These are phyloP conservation scores for Aplodontia rufa DNA, from an alignment of 2,113 vertebrate species.

Conservation along the genomic window DNA sequence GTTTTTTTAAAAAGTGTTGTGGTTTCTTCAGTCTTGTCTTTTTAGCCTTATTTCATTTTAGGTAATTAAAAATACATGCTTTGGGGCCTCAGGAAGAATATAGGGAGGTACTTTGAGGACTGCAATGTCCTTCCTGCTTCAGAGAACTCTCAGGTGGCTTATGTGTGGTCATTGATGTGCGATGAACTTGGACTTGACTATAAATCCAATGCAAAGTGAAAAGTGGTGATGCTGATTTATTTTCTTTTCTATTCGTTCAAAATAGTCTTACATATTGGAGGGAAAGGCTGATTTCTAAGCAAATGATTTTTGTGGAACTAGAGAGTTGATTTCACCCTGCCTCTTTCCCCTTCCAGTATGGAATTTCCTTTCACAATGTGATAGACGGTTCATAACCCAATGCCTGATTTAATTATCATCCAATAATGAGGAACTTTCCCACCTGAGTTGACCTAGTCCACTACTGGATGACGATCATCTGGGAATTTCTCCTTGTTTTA, in stretches of 20 bases:
- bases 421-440: neutral
- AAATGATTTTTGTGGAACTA: neutral
- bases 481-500: neutral
- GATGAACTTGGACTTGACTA: neutral
- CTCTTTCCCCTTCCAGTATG: neutral
- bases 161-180: accelerated
- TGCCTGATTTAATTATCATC: neutral
- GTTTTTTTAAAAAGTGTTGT: neutral
- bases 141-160: neutral
- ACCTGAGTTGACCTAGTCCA: no score
- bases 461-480: neutral
- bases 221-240: neutral
- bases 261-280: no score
- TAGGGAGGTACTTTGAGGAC: neutral
- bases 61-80: neutral
- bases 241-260: no score
- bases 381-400: neutral
- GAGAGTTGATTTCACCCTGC: neutral
- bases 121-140: neutral
- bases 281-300: neutral
- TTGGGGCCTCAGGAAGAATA: neutral
- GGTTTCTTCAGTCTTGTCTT: neutral
- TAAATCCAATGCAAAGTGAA: neutral
- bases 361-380: neutral
- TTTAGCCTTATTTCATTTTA: neutral